Percentiles rank a stretch among this genome's conserved stretches.
Evolutionary conservation across 2,888 invertebrate species (phyloP).

Genomic region (Drosophila suboccidentalis): DNA sequence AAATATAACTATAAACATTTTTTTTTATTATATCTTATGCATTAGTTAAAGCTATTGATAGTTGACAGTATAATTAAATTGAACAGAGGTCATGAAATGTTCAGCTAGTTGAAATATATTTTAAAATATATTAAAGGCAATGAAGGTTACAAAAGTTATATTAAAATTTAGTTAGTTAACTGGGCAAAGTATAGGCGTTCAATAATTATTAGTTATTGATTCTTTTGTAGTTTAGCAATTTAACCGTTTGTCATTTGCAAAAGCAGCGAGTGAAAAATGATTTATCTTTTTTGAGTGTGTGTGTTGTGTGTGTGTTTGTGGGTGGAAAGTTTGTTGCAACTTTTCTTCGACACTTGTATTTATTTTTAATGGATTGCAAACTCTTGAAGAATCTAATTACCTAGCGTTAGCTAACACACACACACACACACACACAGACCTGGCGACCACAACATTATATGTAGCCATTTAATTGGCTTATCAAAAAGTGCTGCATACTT

Average conservation of each 20-base stretch:
- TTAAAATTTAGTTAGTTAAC: not conserved
- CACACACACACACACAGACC: not conserved
- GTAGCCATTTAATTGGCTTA: constrained; percentile 54
- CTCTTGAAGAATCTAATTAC: constrained; percentile 22
- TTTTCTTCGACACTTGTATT: constrained; percentile 15
- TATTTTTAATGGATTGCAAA: constrained; percentile 24
- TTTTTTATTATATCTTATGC: too few species aligned
- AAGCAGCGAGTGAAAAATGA: constrained; percentile 5
- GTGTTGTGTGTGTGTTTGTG: not conserved
- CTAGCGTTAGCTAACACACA: not conserved
- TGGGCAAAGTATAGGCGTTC: not conserved
- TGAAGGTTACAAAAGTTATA: not conserved
- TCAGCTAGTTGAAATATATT: too few species aligned
- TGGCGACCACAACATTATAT: not conserved
- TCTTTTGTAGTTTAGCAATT: not conserved
- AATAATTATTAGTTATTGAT: not conserved
- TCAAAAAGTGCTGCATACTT: constrained; percentile 59
- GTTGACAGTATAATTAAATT: too few species aligned
- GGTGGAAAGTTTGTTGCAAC: constrained; percentile 10
- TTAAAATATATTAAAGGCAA: too few species aligned
- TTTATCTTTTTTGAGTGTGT: not conserved
- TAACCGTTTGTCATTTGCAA: constrained; percentile 8
- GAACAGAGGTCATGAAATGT: too few species aligned
- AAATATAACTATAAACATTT: too few species aligned
- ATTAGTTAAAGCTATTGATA: too few species aligned